These are phyloP conservation scores for Rhadinocentrus ornatus DNA, from an alignment of 2,797 vertebrate species.

Conservation along the genomic window DNA sequence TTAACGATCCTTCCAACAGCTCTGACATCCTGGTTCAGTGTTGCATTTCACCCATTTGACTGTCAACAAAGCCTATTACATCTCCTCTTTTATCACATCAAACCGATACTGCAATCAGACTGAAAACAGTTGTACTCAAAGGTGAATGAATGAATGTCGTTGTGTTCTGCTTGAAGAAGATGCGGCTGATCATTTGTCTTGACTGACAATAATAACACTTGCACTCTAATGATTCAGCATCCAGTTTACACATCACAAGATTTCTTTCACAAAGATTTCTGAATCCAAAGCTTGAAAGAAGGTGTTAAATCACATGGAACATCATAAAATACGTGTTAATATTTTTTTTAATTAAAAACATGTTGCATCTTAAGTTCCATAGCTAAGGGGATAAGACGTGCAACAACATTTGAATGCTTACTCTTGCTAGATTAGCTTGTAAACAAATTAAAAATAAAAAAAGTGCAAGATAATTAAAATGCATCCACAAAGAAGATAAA, in stretches of 20 bases:
- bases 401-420: constrained; percentile 14
- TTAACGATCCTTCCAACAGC: background rate
- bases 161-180: constrained; percentile 19
- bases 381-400: background rate
- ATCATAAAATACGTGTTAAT: background rate
- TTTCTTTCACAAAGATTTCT: background rate
- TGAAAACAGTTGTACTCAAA: constrained; percentile 1
- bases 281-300: constrained; percentile 16
- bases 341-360: constrained; percentile 16
- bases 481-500: constrained; percentile 28
- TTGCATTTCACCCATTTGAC: background rate
- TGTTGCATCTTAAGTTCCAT: constrained; percentile 11
- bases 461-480: constrained; percentile 17
- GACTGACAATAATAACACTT: background rate
- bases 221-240: background rate
- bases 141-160: constrained; percentile 14
- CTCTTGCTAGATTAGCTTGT: constrained; percentile 21
- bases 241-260: too few species aligned
- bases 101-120: constrained; percentile 8
- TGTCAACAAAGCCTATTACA: background rate
- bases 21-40: background rate
- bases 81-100: constrained; percentile 16
- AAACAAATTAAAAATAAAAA: constrained; percentile 31
- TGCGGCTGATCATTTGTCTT: background rate
- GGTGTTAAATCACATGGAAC: background rate